Base-by-base conservation (phyloP, 2,888 invertebrate species). In the Andrena trimmerana region DNA sequence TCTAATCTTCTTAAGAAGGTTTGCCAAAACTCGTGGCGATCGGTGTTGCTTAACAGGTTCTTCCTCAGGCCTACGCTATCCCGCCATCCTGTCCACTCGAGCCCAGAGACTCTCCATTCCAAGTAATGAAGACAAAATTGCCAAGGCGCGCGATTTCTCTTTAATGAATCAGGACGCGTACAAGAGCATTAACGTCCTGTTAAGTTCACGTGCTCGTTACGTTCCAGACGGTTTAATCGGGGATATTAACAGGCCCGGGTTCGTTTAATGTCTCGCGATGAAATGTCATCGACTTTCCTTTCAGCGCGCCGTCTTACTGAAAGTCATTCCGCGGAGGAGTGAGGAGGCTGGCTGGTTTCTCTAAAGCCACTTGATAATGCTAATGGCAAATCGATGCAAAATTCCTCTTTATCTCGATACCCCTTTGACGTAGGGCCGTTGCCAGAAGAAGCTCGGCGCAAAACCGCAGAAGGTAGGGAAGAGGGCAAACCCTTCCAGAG, bases 1-100 rank as follows among this genome's bases (percentile, higher is more conserved):
- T 68, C 52, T 91, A 91, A 91, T 90, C 90, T 90, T 82, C 89
- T 90, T 90, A 91, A 78, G 69, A 78, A 84, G 81, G 80, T 86
- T 83, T 78, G 59, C 62, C 77, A 73, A 81, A 83, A 85, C 70
- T 82, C 70, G 50, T 57, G 54, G 42, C 73, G 62, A 78, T 29
- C 76, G 33, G 57, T 31, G 57, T 48, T 65, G 70, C 65, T 76
- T 78, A 68, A 69, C 73, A 75, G 75, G 73, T 77, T 59, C 69
- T 57, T 52, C 33, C 24, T 16, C 7, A 13, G 31, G 0, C 24
- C 20, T 29, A 10, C 24, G 2, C 16, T 59, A 27, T 27, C 10
- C 8, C 0, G 4, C 16, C 16, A 42, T 42, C 16, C 42, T 16
- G 42, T 42, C 42, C 42, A 42, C 42, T 42, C 16, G 42, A 42